Percentiles rank a stretch among this genome's conserved stretches.
Conservation (phyloP, 2,888 invertebrate genomes). For the Exocentrus adspersus region DNA sequence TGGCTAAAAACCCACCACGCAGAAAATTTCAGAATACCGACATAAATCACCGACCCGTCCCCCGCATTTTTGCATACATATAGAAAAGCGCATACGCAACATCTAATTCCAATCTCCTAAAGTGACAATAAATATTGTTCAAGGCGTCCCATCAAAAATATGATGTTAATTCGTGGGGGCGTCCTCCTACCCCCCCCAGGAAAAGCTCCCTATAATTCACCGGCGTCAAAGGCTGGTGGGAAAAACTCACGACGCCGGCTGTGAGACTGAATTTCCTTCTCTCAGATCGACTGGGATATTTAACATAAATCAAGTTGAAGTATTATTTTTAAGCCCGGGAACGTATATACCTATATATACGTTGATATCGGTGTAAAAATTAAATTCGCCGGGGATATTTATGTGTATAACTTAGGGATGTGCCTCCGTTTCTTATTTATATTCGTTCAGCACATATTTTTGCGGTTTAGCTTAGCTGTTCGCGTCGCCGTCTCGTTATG, state of each 20-base stretch:
- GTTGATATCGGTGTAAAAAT: conserved; percentile 25
- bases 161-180: conserved; percentile 27
- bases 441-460: conserved; percentile 9
- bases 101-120: conserved; percentile 42
- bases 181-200: conserved; percentile 17
- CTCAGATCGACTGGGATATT: conserved; percentile 25
- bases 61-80: not conserved
- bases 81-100: conserved; percentile 37
- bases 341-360: conserved; percentile 20
- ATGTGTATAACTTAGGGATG: conserved; percentile 25
- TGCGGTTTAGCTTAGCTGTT: not conserved
- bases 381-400: conserved; percentile 23
- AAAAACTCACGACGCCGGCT: conserved; percentile 4
- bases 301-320: conserved; percentile 25
- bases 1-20: too few species aligned
- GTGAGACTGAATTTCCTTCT: conserved; percentile 3
- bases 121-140: conserved; percentile 44
- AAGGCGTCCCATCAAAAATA: conserved; percentile 41
- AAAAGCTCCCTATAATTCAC: conserved; percentile 35
- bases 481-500: not conserved
- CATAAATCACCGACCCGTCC: conserved; percentile 8
- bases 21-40: not conserved
- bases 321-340: conserved; percentile 23
- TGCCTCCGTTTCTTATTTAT: conserved; percentile 7
- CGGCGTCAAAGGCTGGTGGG: conserved; percentile 20